phyloP scores from a whole-genome alignment of 2,888 invertebrate genomes.

The Serripes groenlandicus region DNA sequence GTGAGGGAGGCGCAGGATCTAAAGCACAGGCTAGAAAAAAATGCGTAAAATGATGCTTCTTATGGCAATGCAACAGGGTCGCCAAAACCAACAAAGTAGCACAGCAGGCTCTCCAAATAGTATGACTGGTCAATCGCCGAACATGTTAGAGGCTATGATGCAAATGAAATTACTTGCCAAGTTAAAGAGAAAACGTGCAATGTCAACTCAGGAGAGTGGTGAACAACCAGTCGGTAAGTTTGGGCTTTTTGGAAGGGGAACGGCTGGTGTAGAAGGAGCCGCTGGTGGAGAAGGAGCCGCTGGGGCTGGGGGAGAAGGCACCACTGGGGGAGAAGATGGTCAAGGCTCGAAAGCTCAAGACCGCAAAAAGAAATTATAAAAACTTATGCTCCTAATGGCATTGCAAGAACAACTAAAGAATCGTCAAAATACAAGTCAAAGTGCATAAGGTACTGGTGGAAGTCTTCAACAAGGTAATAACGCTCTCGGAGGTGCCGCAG shows the following conservation, averaged over 20 bases:
- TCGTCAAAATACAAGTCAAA: not conserved
- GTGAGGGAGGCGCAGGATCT: not conserved
- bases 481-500: not conserved
- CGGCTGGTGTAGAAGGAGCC: not conserved
- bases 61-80: too few species aligned
- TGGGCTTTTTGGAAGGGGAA: too few species aligned
- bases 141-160: too few species aligned
- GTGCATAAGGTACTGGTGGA: not conserved
- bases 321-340: not conserved
- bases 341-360: too few species aligned
- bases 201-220: not conserved
- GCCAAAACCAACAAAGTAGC: too few species aligned
- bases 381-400: not conserved
- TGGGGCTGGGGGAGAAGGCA: not conserved
- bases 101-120: too few species aligned
- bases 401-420: not conserved
- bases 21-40: not conserved
- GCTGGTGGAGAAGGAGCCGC: not conserved
- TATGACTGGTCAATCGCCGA: too few species aligned
- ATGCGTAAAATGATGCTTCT: too few species aligned
- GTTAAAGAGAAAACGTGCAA: not conserved
- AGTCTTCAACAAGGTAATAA: not conserved
- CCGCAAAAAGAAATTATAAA: not conserved
- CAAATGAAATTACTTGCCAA: too few species aligned
- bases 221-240: too few species aligned